phyloP scores from a whole-genome alignment of 1,140 invertebrate species.

The Brachionus manjavacas region DNA sequence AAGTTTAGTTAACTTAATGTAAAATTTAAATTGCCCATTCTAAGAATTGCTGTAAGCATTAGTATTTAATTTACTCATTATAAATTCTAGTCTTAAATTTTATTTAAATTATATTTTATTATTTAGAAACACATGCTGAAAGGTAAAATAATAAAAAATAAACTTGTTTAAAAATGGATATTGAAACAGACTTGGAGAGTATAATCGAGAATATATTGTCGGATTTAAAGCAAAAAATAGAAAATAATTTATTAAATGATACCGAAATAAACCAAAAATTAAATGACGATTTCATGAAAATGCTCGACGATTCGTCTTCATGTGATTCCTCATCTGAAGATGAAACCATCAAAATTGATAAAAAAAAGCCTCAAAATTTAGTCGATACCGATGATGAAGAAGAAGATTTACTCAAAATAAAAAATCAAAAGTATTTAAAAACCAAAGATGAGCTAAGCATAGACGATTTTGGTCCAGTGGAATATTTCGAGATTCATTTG shows the following conservation, averaged over 20 bases:
- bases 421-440: slow-evolving; percentile 26
- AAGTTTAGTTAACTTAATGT: neutral
- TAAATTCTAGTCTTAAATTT: neutral
- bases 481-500: slow-evolving; percentile 23
- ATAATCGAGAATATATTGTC: neutral
- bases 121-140: neutral
- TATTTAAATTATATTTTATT: neutral
- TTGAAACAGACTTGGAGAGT: neutral
- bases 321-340: neutral
- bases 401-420: neutral
- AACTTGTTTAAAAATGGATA: neutral
- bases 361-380: neutral
- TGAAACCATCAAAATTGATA: neutral
- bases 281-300: neutral
- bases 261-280: neutral
- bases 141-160: neutral
- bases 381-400: neutral
- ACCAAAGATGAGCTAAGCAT: slow-evolving; percentile 28
- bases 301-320: neutral
- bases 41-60: neutral
- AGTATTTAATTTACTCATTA: neutral
- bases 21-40: neutral
- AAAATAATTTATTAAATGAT: neutral
- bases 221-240: slow-evolving; percentile 20
- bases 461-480: slow-evolving; percentile 17